Conservation (phyloP, 1,140 invertebrate genomes). For the Chlorops oryzae region DNA sequence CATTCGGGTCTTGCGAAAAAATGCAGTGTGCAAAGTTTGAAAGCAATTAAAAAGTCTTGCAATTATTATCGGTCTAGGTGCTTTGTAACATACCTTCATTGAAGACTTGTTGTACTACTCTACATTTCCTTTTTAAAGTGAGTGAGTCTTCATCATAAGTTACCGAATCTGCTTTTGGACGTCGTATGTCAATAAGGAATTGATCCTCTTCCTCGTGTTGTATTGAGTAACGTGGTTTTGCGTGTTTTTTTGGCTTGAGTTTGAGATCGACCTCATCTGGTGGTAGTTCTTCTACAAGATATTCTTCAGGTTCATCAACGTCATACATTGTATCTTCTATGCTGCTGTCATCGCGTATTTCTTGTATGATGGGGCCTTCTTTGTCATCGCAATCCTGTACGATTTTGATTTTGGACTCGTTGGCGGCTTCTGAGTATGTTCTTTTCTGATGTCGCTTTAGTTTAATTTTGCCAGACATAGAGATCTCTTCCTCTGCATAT, state of each 20-base stretch:
- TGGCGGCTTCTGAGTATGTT: constrained; percentile 66
- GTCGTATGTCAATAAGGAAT: constrained; percentile 52
- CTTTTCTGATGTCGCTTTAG: constrained; percentile 62
- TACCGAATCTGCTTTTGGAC: constrained; percentile 45
- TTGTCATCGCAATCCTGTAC: constrained; percentile 63
- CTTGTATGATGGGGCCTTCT: constrained; percentile 60
- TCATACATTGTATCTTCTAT: constrained; percentile 58
- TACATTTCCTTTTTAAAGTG: constrained; percentile 58
- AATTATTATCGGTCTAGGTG: neutral
- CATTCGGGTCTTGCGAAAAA: neutral
- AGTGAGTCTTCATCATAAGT: constrained; percentile 47
- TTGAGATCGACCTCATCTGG: constrained; percentile 52
- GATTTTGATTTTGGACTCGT: constrained; percentile 66
- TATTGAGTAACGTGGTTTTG: constrained; percentile 38
- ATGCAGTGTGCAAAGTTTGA: neutral
- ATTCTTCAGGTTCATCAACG: constrained; percentile 55
- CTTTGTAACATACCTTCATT: constrained; percentile 59
- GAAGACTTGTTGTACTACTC: constrained; percentile 50
- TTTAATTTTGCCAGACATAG: constrained; percentile 74
- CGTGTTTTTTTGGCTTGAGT: constrained; percentile 50
- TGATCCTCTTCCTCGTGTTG: constrained; percentile 54
- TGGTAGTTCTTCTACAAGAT: constrained; percentile 48
- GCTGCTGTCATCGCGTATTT: constrained; percentile 58
- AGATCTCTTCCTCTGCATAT: constrained; percentile 80
- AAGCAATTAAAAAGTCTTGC: no score